These are phyloP conservation scores for Morone saxatilis DNA, from an alignment of 2,113 vertebrate genomes.

Conservation along the genomic window DNA sequence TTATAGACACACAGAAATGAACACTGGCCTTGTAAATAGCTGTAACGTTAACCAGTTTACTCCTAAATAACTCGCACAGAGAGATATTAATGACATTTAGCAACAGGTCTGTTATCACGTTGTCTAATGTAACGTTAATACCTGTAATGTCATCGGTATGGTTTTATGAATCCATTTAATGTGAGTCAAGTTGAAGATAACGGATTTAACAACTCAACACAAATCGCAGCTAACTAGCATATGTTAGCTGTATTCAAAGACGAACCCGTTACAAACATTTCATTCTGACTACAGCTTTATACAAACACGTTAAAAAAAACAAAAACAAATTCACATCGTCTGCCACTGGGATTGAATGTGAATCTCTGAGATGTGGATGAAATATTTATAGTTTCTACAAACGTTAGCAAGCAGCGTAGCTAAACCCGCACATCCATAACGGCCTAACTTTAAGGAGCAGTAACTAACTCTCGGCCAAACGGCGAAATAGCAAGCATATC, in stretches of 20 bases:
- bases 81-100: neutral
- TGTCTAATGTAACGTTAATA: too few species aligned
- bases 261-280: neutral
- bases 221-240: neutral
- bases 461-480: neutral
- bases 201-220: too few species aligned
- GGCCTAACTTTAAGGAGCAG: conserved; percentile 44
- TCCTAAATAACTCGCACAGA: neutral
- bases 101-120: neutral
- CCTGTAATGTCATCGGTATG: too few species aligned
- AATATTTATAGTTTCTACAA: neutral
- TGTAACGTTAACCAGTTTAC: neutral
- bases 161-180: neutral
- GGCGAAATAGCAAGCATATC: neutral
- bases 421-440: conserved; percentile 33
- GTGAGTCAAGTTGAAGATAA: too few species aligned
- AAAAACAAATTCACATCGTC: accelerated
- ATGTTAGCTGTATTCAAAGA: neutral
- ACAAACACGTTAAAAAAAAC: neutral
- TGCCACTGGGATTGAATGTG: neutral
- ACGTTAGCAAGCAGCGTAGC: conserved; percentile 36
- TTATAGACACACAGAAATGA: too few species aligned
- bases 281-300: neutral
- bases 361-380: neutral
- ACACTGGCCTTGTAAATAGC: neutral